These are phyloP conservation scores for Acropternis orthonyx DNA, from an alignment of 2,797 vertebrate species.

Conservation along the genomic window DNA sequence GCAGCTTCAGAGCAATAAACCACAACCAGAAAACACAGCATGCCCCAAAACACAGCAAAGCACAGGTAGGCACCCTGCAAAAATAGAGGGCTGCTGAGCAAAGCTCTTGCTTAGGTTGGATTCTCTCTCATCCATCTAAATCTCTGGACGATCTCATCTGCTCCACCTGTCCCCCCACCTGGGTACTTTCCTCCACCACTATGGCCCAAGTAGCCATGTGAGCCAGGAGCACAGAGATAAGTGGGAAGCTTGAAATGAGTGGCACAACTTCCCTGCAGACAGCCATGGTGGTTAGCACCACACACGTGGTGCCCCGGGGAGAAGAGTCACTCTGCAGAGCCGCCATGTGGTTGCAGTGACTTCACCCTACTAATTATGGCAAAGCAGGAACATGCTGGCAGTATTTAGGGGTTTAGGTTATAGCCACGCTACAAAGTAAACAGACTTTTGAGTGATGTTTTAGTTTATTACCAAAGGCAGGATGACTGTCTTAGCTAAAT, in stretches of 20 bases:
- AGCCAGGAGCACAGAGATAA: neutral
- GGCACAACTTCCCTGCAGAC: neutral
- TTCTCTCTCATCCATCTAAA: neutral
- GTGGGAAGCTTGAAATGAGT: neutral
- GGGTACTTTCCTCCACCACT: neutral
- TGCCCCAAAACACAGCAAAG: neutral
- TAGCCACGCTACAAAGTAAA: slow-evolving; percentile 30
- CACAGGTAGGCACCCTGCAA: neutral
- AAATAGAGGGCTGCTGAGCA: neutral
- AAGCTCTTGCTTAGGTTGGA: accelerated
- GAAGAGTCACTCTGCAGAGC: neutral
- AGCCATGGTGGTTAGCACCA: neutral
- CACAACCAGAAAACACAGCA: accelerated
- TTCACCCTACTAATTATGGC: neutral
- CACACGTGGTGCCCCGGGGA: neutral
- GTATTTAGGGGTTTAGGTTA: slow-evolving; percentile 16
- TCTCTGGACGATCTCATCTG: accelerated
- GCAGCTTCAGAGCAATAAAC: neutral
- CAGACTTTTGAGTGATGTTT: neutral
- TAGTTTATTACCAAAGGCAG: neutral
- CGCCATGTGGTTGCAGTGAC: neutral
- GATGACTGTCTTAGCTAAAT: neutral
- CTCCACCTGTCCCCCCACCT: accelerated
- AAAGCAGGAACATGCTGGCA: neutral
- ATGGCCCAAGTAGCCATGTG: neutral